Conservation (phyloP, 2,113 vertebrate genomes). For the Eulacestoma nigropectus region DNA sequence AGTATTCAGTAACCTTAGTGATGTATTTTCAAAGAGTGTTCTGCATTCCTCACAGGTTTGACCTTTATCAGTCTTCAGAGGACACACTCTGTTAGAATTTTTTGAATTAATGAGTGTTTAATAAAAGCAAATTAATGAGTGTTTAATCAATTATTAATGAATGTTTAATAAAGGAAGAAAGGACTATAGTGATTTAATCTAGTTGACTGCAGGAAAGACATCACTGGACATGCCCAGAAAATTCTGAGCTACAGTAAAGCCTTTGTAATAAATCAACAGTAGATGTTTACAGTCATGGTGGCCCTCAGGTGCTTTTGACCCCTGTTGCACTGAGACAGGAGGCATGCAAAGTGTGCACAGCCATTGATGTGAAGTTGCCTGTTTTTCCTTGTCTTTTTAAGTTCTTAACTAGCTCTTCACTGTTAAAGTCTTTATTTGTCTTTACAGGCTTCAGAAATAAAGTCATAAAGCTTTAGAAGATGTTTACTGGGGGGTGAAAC, state of each 20-base stretch:
- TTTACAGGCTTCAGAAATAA: neutral
- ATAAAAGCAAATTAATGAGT: neutral
- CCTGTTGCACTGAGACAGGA: neutral
- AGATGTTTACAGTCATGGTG: neutral
- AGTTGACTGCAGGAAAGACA: neutral
- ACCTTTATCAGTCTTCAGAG: neutral
- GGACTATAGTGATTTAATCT: neutral
- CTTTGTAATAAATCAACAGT: neutral
- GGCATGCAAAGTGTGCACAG: neutral
- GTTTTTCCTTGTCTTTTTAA: neutral
- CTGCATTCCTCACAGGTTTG: neutral
- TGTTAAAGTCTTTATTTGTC: neutral
- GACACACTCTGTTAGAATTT: neutral
- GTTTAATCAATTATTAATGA: neutral
- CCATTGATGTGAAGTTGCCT: neutral
- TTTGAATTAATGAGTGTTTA: neutral
- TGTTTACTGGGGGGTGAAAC: neutral
- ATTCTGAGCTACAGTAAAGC: neutral
- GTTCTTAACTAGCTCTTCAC: neutral
- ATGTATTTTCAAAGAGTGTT: neutral
- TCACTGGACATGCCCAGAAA: neutral
- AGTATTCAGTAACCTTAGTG: neutral
- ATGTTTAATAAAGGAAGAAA: neutral
- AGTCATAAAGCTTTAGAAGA: neutral
- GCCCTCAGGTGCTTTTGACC: neutral